Evolutionary conservation across 1,140 invertebrate species (phyloP), one percentile per base, ranked within the genome.

Genomic region (Conus ventricosus): DNA sequence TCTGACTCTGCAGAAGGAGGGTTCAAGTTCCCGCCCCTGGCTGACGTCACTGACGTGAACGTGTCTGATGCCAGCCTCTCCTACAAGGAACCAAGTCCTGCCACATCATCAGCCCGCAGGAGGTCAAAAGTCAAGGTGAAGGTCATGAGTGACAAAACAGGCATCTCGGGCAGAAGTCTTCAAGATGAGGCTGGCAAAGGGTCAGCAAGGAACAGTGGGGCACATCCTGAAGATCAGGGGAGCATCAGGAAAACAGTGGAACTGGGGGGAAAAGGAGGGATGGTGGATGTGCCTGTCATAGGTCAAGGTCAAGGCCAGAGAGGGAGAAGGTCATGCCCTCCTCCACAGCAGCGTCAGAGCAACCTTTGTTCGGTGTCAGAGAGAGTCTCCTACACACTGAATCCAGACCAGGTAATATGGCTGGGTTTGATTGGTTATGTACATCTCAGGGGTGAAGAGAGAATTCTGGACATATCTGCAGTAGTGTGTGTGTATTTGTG

Each of bases 41-140:
- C 76, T 10, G 85, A 87, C 10, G 85, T 87, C 5, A 87, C 85
- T 0, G 75, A 76, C 71, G 4, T 87, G 23, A 78, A 57, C 75
- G 25, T 84, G 53, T 84, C 82, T n/a, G 2, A 84, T 10, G 7
- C 55, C 13, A 23, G 13, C 23, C n/a, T 84, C 23, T 60, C 82
- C 54, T 27, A 23, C 82, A 63, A 39, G 20, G 80, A 81, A 25
- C 25, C 25, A 6, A 7, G 13, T 13, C 80, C 80, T 20, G 39
- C 51, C 67, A 1, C 67, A 23, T 20, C 4, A 13, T 20, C 67
- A n/a, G 67, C 67, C 20, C 23, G 6, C 13, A 23, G 23, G 67
- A 71, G 67, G 15, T 71, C 67, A 71, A 20, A 71, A 20, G 67
- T 71, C 67, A 71, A n/a, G 67, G 20, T 13, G 0, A 71, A 23